Base-by-base conservation (phyloP, 1,140 invertebrate genomes). In the Lepidurus apus region DNA sequence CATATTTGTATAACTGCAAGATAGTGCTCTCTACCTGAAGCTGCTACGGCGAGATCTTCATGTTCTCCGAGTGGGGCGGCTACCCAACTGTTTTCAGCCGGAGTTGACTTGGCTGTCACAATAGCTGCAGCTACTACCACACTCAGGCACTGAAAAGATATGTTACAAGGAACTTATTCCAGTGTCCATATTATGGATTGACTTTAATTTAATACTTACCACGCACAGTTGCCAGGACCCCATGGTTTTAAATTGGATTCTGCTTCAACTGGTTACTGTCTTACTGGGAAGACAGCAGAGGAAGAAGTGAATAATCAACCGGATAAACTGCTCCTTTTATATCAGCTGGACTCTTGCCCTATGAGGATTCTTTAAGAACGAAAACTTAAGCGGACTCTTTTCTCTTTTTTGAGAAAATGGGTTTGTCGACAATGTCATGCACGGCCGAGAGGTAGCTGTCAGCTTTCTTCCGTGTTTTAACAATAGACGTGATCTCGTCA, bases 401-500 rank as follows among this genome's bases (percentile, higher is more conserved):
- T 65, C 21, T 65, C 53, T 21, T 17, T 7, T 13, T 65, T 65
- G n/a, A n/a, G 6, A 65, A 65, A 65, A 65, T 65, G 8, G 53
- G 53, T 65, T 65, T 65, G 53, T 65, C 53, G 17, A 21, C 53
- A 7, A 65, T 65, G 17, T 65, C 21, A 65, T 21, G 53, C 53
- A 65, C 53, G 53, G 53, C 53, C 53, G 53, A 17, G 21, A 21
- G 53, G 13, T 65, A 65, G 53, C 13, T n/a, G 8, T 65, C 53
- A 65, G 53, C 53, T 65, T 65, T 65, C 53, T 65, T 65, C 13
- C 17, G 53, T 65, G 53, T 65, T n/a, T 65, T 65, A 65, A 65
- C 53, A 65, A 65, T 17, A 65, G 53, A 65, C 53, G 53, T 65
- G 53, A 65, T 65, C 53, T 65, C 53, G 53, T 65, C 53, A 65